Base-by-base conservation (phyloP, 2,888 invertebrate species). In the Tolmerus cingulatus region DNA sequence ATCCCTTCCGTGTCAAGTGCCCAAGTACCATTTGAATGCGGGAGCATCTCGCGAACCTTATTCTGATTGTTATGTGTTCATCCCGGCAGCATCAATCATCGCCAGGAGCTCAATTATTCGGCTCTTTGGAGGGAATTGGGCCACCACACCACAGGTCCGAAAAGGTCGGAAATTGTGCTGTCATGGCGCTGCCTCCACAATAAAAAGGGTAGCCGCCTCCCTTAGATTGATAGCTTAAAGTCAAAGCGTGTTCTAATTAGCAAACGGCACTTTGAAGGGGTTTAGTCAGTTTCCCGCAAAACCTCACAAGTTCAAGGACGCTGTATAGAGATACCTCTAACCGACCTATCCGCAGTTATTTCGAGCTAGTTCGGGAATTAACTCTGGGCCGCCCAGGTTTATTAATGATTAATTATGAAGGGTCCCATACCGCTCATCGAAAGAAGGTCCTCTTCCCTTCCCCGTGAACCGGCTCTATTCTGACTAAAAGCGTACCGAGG, bases 361-460 rank as follows among this genome's bases (percentile, higher is more conserved):
- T 51, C 46, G 51, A 51, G 46, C 43, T 30, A 30, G 79, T 30
- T 51, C 16, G 30, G 30, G 79, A 30, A 79, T 79, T 51, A 55
- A 79, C 46, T 27, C 12, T 16, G 3, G 23, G 46, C 43, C 74
- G 23, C 30, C 19, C 16, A 74, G 74, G 43, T 85, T 85, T 85
- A 85, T 85, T 85, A 85, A 85, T 85, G 85, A 85, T 85, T 85
- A 85, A 85, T 85, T 85, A 46, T 46, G 74, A n/a, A 46, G 23
- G 12, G 46, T 43, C 66, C 23, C 74, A 23, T 16, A 46, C 27
- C 40, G n/a, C 30, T 85, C 74, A 43, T 74, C 74, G 30, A 66
- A 66, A 30, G 43, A 84, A 74, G 74, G 27, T 7, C 79, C 37
- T n/a, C n/a, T n/a, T n/a, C 23, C 1, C 23, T 9, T 0, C 27